Evolutionary conservation across 1,140 invertebrate genomes (phyloP), one percentile per base, ranked within the genome.

Genomic region (Penaeus indicus): DNA sequence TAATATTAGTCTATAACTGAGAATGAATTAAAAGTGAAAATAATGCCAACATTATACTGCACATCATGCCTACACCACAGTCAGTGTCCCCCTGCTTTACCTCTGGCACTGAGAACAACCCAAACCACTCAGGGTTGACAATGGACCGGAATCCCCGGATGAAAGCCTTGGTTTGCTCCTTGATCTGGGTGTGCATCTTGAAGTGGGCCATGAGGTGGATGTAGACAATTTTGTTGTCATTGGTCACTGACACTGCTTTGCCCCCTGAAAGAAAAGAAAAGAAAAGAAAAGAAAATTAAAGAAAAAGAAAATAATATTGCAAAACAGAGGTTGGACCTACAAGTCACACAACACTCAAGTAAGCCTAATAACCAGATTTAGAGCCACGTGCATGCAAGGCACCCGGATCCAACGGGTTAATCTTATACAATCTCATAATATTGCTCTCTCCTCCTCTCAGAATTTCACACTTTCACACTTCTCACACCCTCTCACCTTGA

Each of bases 171-270:
- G 98, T 98, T 85, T 99, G 99, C 84, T 99, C 97, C 91, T 97
- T 96, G 88, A 99, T 99, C 94, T 99, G 98, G 11, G 96, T 96
- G 92, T 99, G 97, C 96, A 99, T 99, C 90, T 98, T 96, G 93
- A 99, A 99, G 93, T 98, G 97, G 5, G 99, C 99, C 97, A 99
- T 99, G 91, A 98, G 94, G 93, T 99, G 99, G 77, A 99, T 98
- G 93, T 99, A 99, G 92, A 97, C 97, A 86, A 99, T 99, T 94
- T 96, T 97, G 94, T 99, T 99, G 92, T 98, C 97, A 94, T 99
- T 98, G 4, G 97, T 99, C 5, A 99, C 98, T 27, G 97, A 95
- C 77, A 98, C 95, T 4, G 96, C 96, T 93, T 96, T 96, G 25
- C 99, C 99, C 21, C 98, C 98, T 21, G 32, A 32, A 32, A 2